Evolutionary conservation across 2,113 vertebrate genomes (phyloP), one percentile per base, ranked within the genome.

Genomic region (Macrotis lagotis): DNA sequence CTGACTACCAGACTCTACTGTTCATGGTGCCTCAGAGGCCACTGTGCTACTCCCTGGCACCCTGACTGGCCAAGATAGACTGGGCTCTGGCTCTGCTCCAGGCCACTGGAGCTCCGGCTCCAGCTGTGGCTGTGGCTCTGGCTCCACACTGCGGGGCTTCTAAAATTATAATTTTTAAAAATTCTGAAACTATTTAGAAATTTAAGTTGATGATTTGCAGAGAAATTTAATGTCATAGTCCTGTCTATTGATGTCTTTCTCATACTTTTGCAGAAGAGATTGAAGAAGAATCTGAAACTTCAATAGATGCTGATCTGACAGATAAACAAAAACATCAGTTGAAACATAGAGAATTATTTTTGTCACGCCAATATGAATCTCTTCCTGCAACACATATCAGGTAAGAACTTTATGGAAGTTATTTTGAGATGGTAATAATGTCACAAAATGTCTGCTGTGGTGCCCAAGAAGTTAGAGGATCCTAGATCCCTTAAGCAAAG

Each of bases 241-340:
- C 8, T 50, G 3, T 14, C 97, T 98, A 97, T 97, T 97, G 96
- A 51, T 97, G 94, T 95, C 90, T 98, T 96, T 96, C 47, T 97
- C 97, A 94, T 95, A 97, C 98, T 98, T 98, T 90, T 98, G 97
- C 98, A 99, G 99, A 99, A 98, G 99, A 99, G 98, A 98, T 99
- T 98, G 99, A 99, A 97, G 99, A 99, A 98, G 99, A 99, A 98
- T 99, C 99, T 98, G 99, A 99, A 98, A 99, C 94, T 93, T 99
- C 99, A 47, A 96, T 98, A 97, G 99, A 99, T 96, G 97, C 99
- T 50, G 99, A 99, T n/a, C 98, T 99, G 96, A 99, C 99, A 94
- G 99, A 99, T 98, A 99, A 99, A 98, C 99, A 99, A 98, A 99
- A 99, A 97, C 99, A 99, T 98, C 99, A 99, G 97, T 97, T 99